Conservation (phyloP, 2,888 invertebrate genomes). For the Liodrosophila aerea region DNA sequence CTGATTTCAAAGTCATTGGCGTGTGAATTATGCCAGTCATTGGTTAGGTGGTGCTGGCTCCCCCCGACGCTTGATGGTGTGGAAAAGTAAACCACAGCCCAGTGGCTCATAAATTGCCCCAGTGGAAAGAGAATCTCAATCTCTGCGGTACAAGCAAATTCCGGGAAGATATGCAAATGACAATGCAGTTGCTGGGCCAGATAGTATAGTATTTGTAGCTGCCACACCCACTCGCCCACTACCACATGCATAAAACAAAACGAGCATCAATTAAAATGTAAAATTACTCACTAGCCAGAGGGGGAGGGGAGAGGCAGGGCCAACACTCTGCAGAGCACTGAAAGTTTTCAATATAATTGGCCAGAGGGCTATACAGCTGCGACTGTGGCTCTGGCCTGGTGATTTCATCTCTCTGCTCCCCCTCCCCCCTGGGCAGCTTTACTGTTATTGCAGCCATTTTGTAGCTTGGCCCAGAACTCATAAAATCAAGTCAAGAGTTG, state of each 20-base stretch:
- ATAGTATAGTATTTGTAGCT: conserved; percentile 13
- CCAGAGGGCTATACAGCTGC: conserved; percentile 54
- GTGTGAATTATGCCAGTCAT: conserved; percentile 73
- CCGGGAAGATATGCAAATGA: conserved; percentile 63
- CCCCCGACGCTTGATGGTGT: too few relatives aligned
- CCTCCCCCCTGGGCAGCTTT: conserved; percentile 48
- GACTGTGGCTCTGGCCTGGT: conserved; percentile 22
- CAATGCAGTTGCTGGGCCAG: conserved; percentile 49
- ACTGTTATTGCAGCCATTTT: conserved; percentile 70
- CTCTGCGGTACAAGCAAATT: conserved; percentile 30
- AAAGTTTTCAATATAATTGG: conserved; percentile 80
- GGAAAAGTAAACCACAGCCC: conserved; percentile 70
- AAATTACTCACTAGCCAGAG: conserved; percentile 51
- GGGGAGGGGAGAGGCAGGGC: neutral
- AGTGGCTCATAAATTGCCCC: conserved; percentile 50
- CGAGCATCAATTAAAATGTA: conserved; percentile 63
- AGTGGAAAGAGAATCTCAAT: conserved; percentile 13
- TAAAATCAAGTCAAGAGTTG: conserved; percentile 72
- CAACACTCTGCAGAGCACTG: conserved; percentile 7
- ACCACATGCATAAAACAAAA: conserved; percentile 53
- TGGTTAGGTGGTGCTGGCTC: conserved; percentile 61
- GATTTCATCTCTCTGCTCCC: conserved; percentile 8
- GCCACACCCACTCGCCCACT: neutral
- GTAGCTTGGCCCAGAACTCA: conserved; percentile 67
- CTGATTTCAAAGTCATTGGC: conserved; percentile 70